Percentiles rank a stretch among this genome's conserved stretches.
phyloP scores from a whole-genome alignment of 2,113 vertebrate species.

The Bagarius yarrelli region DNA sequence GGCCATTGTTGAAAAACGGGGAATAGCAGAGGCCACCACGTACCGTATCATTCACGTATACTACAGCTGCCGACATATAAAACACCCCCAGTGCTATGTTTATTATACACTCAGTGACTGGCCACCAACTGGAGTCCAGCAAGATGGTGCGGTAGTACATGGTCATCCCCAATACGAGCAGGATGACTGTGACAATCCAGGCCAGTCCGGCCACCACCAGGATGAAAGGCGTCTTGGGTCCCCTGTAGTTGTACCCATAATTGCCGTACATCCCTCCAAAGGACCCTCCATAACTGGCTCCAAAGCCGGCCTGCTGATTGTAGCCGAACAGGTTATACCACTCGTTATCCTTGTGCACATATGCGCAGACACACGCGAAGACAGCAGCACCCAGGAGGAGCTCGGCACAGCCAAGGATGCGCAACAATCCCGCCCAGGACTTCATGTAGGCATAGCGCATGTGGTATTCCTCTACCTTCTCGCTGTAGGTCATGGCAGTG shows the following conservation, averaged over 20 bases:
- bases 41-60: conserved; percentile 86
- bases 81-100: conserved; percentile 81
- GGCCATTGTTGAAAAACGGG: conserved; percentile 78
- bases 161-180: conserved; percentile 88
- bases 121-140: conserved; percentile 92
- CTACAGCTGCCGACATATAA: conserved; percentile 79
- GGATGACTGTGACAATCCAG: conserved; percentile 83
- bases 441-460: conserved; percentile 89
- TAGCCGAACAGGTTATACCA: conserved; percentile 93
- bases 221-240: conserved; percentile 87
- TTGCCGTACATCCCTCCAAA: conserved; percentile 62
- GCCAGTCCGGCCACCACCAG: conserved; percentile 83
- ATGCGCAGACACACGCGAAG: conserved; percentile 92
- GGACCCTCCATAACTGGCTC: conserved; percentile 58
- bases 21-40: conserved; percentile 87
- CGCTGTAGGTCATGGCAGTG: conserved; percentile 76
- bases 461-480: conserved; percentile 80
- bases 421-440: conserved; percentile 90
- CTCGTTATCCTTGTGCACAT: conserved; percentile 93
- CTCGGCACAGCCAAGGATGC: conserved; percentile 80
- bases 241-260: conserved; percentile 75
- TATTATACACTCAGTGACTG: conserved; percentile 84
- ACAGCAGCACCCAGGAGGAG: conserved; percentile 86
- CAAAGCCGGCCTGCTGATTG: conserved; percentile 73
- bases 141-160: conserved; percentile 93